Base-by-base conservation (phyloP, 2,888 invertebrate genomes). In the Cybosia mesomella region DNA sequence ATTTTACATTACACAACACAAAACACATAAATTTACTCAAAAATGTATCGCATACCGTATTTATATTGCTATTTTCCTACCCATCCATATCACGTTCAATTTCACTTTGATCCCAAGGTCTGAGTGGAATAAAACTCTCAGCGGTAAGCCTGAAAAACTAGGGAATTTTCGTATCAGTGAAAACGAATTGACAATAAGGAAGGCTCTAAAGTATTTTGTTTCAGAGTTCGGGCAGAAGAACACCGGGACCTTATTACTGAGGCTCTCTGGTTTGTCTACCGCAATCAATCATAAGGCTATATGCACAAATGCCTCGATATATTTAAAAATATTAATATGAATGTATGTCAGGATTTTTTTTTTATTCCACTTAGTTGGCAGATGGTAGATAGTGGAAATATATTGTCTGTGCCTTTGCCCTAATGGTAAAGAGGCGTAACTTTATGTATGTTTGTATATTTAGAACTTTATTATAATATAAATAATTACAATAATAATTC, bases 101-200 rank as follows among this genome's bases (percentile, higher is more conserved):
- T 83, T 80, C 77, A 76, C 49, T 75, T 72, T 62, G 54, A 75
- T 75, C 72, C 72, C 68, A 64, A 73, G 73, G 64, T 75, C 72
- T 81, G 70, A 80, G 78, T 82, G 71, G 78, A 60, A 75, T 77
- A 76, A 81, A 81, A 81, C 76, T 80, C 79, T 67, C 72, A 74
- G 68, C n/a, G 72, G 75, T 83, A 81, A 82, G 77, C 81, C 71
- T 79, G 75, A 82, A 85, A 85, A 83, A 83, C 77, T 72, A 67
- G 67, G 70, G 68, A 74, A 68, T 82, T 83, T 83, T 71, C 84
- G 86, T 85, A 85, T 86, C 85, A 86, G 81, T 85, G 80, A 73
- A 77, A 85, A 84, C 75, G 81, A 84, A 86, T 86, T 84, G 86
- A 77, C 85, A 80, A 84, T 85, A 85, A 85, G 84, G 72, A 72